Conservation (phyloP, 1,140 invertebrate genomes). For the Ruditapes philippinarum region DNA sequence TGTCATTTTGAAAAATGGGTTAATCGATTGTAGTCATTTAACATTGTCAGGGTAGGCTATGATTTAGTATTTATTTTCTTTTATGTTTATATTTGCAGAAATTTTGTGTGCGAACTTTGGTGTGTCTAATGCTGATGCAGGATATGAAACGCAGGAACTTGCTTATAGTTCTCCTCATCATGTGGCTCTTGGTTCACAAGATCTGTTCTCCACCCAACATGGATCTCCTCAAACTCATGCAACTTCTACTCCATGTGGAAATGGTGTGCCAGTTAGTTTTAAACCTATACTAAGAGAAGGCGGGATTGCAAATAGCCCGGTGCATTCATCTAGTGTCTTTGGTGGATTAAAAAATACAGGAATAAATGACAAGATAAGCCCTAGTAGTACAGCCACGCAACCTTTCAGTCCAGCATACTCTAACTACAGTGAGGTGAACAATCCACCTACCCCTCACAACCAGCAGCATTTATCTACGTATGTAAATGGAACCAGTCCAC, state of each 20-base stretch:
- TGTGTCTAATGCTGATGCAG: neutral
- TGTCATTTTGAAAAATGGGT: too few species aligned
- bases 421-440: slow-evolving; percentile 11
- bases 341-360: neutral
- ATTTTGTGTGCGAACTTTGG: slow-evolving; percentile 27
- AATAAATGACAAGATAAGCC: neutral
- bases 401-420: slow-evolving; percentile 51
- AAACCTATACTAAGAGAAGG: neutral
- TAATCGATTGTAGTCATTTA: too few species aligned
- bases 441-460: neutral
- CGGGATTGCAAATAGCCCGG: slow-evolving; percentile 19
- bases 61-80: too few species aligned
- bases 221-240: neutral
- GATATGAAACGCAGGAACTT: slow-evolving; percentile 2
- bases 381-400: slow-evolving; percentile 26
- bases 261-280: slow-evolving; percentile 18
- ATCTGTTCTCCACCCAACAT: neutral
- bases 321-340: slow-evolving; percentile 14
- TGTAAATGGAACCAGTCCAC: neutral
- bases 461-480: neutral
- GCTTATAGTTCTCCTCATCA: slow-evolving; percentile 11
- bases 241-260: slow-evolving; percentile 32
- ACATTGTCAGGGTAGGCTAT: too few species aligned
- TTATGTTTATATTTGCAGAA: too few species aligned
- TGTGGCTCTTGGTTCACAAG: neutral